Percentiles rank a stretch among this genome's conserved stretches.
phyloP scores from a whole-genome alignment of 2,797 vertebrate species.

The Sardinella longiceps region DNA sequence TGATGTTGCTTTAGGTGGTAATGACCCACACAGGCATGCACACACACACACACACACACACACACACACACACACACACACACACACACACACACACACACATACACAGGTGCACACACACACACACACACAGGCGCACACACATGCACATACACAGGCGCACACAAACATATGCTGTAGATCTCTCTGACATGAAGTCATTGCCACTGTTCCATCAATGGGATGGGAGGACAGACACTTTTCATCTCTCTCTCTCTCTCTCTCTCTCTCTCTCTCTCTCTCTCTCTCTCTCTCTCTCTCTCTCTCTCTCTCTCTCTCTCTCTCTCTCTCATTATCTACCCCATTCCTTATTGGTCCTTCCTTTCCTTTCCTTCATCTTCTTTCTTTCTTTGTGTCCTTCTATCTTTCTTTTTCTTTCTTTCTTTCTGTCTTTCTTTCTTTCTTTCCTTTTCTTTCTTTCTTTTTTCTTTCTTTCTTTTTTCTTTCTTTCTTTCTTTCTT shows the following conservation, averaged over 20 bases:
- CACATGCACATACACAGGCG: too few species aligned
- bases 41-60: neutral
- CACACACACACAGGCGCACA: conserved; percentile 24
- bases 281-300: neutral
- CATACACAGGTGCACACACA: neutral
- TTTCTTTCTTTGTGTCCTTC: neutral
- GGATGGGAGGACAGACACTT: conserved; percentile 57
- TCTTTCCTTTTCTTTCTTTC: conserved; percentile 25
- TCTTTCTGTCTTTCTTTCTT: conserved; percentile 9
- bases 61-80: neutral
- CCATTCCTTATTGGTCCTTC: neutral
- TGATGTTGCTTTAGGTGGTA: neutral
- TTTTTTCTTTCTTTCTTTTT: neutral
- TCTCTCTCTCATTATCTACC: neutral
- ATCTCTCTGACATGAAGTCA: conserved; percentile 46
- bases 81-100: neutral
- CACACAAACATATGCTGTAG: too few species aligned
- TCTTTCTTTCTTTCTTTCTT: neutral
- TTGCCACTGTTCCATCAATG: conserved; percentile 46
- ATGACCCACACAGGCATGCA: neutral
- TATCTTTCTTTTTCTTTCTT: conserved; percentile 29
- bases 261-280: conserved; percentile 16
- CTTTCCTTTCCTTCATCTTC: neutral
- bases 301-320: neutral
- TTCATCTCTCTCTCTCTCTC: conserved; percentile 44